These are phyloP conservation scores for Patella depressa DNA, from an alignment of 2,888 invertebrate species.

Conservation along the genomic window DNA sequence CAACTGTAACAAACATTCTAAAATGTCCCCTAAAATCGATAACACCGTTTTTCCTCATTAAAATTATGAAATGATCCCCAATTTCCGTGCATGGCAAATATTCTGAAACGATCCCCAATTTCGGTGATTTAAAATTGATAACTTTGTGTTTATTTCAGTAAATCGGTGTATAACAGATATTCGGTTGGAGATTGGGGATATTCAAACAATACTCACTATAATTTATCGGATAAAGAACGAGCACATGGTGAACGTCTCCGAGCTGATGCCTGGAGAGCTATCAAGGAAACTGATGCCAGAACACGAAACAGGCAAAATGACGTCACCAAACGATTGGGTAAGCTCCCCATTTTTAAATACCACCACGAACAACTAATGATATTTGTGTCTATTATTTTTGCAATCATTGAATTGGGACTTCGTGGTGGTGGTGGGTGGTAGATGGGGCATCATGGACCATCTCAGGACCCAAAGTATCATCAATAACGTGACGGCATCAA, in stretches of 20 bases:
- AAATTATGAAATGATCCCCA: background rate
- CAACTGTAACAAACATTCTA: too few species aligned
- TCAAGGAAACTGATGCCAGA: constrained; percentile 70
- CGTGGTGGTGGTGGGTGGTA: too few species aligned
- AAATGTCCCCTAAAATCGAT: too few species aligned
- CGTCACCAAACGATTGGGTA: constrained; percentile 85
- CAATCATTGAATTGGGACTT: too few species aligned
- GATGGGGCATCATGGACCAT: too few species aligned
- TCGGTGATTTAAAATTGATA: background rate
- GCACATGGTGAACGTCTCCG: constrained; percentile 73
- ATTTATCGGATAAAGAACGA: constrained; percentile 89
- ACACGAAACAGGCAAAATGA: constrained; percentile 76
- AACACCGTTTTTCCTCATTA: background rate
- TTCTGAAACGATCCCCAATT: background rate
- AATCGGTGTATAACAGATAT: constrained; percentile 81
- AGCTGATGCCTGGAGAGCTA: constrained; percentile 66
- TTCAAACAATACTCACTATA: constrained; percentile 82
- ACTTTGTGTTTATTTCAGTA: constrained; percentile 42
- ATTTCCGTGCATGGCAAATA: background rate
- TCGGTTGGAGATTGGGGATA: constrained; percentile 93
- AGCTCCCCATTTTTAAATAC: background rate
- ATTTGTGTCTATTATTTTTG: too few species aligned
- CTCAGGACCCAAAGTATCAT: too few species aligned
- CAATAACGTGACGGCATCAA: too few species aligned
- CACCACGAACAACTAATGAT: too few species aligned